A percentile compares a stretch with the other conserved stretches of the same genome.
Conservation (phyloP, 2,113 vertebrate species). For the Microtus oregoni region DNA sequence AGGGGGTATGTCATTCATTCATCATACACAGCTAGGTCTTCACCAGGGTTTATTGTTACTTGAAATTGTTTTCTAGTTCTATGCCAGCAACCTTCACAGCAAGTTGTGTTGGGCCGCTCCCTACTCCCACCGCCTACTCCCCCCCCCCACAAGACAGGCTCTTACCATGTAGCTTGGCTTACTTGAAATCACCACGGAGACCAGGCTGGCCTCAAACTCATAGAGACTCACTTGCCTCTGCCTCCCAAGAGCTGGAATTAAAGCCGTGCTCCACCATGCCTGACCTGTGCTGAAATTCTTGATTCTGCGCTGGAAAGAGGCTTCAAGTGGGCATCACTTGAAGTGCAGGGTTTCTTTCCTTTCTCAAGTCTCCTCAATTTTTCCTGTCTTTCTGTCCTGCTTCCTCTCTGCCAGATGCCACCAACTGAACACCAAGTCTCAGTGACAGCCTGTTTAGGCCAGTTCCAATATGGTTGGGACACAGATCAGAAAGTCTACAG, state of each 20-base stretch:
- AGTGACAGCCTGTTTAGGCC: neutral
- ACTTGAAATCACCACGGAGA: neutral
- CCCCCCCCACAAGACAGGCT: rapidly evolving
- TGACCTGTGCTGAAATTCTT: neutral
- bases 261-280: neutral
- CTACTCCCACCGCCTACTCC: neutral
- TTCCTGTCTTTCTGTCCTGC: neutral
- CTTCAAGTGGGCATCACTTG: neutral
- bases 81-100: neutral
- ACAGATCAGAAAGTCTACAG: neutral
- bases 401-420: no score
- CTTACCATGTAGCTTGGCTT: neutral
- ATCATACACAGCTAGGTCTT: neutral
- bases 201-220: neutral
- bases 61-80: neutral
- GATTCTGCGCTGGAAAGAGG: neutral
- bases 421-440: neutral
- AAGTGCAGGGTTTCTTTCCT: neutral
- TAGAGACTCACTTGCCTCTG: neutral
- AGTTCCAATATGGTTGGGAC: neutral
- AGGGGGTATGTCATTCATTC: neutral
- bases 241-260: neutral
- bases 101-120: neutral
- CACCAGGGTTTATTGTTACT: neutral
- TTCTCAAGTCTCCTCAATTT: neutral